Evolutionary conservation across 2,888 invertebrate species (phyloP).

Genomic region (Ypsolopha sequella): DNA sequence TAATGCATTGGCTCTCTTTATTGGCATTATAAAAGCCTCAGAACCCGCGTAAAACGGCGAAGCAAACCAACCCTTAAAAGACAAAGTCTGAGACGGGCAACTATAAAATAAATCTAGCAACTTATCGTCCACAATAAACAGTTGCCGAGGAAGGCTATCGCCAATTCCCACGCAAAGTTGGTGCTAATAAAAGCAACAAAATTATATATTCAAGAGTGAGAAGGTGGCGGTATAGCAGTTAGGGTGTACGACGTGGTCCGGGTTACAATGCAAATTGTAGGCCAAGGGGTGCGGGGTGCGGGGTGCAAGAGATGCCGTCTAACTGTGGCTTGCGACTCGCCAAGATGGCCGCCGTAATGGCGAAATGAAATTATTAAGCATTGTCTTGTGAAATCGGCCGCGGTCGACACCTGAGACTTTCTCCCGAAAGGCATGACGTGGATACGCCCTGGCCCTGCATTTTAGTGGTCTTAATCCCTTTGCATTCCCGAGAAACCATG

Average conservation of each 20-base stretch:
- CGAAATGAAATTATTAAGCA: slow-evolving; percentile 71
- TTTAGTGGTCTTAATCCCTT: background rate
- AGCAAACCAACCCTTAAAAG: slow-evolving; percentile 39
- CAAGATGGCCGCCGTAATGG: slow-evolving; percentile 70
- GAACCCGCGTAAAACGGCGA: slow-evolving; percentile 22
- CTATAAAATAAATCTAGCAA: slow-evolving; percentile 68
- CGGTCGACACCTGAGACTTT: slow-evolving; percentile 68
- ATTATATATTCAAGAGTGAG: slow-evolving; percentile 71
- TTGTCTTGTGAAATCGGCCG: slow-evolving; percentile 70
- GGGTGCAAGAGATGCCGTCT: slow-evolving; percentile 49
- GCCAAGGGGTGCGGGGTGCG: slow-evolving; percentile 47
- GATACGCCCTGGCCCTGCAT: slow-evolving; percentile 27
- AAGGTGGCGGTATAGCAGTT: slow-evolving; percentile 66
- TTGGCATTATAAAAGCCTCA: slow-evolving; percentile 53
- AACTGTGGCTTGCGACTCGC: slow-evolving; percentile 58
- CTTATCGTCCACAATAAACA: slow-evolving; percentile 66
- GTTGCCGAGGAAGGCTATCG: slow-evolving; percentile 64
- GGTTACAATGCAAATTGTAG: slow-evolving; percentile 70
- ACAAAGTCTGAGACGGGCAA: slow-evolving; percentile 47
- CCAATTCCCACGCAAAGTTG: slow-evolving; percentile 69
- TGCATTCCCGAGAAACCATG: background rate
- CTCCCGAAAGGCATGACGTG: slow-evolving; percentile 36
- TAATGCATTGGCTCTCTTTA: slow-evolving; percentile 57
- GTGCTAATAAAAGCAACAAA: slow-evolving; percentile 70
- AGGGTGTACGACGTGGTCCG: slow-evolving; percentile 67